Evolutionary conservation across 1,140 invertebrate genomes (phyloP).

Genomic region (Pinna nobilis): DNA sequence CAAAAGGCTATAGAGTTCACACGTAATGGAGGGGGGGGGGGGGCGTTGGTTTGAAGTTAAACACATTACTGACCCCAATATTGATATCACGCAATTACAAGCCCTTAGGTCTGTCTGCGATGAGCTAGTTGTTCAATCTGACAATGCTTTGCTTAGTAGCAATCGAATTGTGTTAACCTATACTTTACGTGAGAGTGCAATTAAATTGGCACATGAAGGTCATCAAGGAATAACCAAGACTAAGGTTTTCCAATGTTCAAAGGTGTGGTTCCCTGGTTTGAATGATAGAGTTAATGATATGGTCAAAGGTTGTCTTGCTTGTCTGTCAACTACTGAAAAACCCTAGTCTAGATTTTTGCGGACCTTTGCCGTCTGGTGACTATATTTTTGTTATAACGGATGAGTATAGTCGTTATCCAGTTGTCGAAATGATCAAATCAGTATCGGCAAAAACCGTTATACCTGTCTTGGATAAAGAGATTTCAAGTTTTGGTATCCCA

Average conservation of each 20-base stretch:
- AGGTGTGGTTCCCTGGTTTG: conserved; percentile 34
- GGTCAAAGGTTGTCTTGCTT: conserved; percentile 19
- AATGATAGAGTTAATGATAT: conserved; percentile 16
- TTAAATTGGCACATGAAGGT: conserved; percentile 33
- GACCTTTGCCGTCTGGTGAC: conserved; percentile 49
- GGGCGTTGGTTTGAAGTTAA: neutral
- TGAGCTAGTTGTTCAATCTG: conserved; percentile 14
- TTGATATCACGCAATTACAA: conserved; percentile 49
- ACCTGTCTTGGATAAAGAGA: conserved; percentile 18
- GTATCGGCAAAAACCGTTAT: conserved; percentile 26
- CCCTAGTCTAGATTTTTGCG: conserved; percentile 58
- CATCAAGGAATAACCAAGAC: conserved; percentile 41
- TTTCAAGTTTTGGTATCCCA: conserved; percentile 21
- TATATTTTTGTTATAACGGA: conserved; percentile 60
- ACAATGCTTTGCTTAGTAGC: conserved; percentile 24
- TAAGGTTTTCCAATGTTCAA: conserved; percentile 25
- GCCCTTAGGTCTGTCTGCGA: neutral
- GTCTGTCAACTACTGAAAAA: conserved; percentile 45
- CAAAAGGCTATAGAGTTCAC: neutral
- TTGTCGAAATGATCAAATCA: conserved; percentile 43
- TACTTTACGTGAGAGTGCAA: conserved; percentile 8
- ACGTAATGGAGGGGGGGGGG: neutral
- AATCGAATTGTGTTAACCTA: conserved; percentile 22
- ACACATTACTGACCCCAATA: conserved; percentile 6
- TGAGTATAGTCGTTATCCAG: conserved; percentile 60